Base-by-base conservation (phyloP, 2,888 invertebrate genomes). In the Drosophila antonietae region DNA sequence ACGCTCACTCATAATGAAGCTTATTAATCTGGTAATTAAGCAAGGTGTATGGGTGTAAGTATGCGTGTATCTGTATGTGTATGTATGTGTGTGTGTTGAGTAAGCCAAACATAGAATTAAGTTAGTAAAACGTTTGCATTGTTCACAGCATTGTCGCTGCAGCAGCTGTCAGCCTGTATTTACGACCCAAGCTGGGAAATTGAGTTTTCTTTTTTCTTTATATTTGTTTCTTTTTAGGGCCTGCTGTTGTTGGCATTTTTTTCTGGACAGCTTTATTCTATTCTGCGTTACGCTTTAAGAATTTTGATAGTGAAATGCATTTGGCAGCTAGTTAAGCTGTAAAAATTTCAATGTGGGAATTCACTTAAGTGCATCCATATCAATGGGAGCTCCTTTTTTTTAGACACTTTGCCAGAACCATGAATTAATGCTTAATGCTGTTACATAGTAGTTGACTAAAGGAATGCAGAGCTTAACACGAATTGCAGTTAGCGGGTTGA, bases 21-120 rank as follows among this genome's bases (percentile, higher is more conserved):
- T 81, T 87, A 84, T 88, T 84, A 84, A 84, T 84, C 89, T 81
- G 73, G 51, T 88, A 88, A 84, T 84, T 84, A 83, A 81, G 71
- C 67, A 23, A 44, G 35, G 18, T 33, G 31, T 15, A 44, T 59
- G 52, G 44, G 61, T 60, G 51, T 58, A 12, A 59, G 46, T 41
- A 37, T 47, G 43, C 28, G 53, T 47, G 37, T 51, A 37, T 59
- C 56, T 69, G n/a, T 60, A 58, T 57, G 31, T 51, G 43, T 51
- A 46, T 37, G 33, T 41, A 35, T 60, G 60, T 51, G 57, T 67
- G 58, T 62, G 47, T 37, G 59, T 74, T 83, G 83, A 83, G 73
- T 82, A 78, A 68, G 60, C 65, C 66, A 72, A 65, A 55, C 65
- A 46, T 76, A 86, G 87, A 84, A 87, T 83, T 80, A 84, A 83